Evolutionary conservation across 2,113 vertebrate genomes (phyloP).

Genomic region (Callipepla californica): DNA sequence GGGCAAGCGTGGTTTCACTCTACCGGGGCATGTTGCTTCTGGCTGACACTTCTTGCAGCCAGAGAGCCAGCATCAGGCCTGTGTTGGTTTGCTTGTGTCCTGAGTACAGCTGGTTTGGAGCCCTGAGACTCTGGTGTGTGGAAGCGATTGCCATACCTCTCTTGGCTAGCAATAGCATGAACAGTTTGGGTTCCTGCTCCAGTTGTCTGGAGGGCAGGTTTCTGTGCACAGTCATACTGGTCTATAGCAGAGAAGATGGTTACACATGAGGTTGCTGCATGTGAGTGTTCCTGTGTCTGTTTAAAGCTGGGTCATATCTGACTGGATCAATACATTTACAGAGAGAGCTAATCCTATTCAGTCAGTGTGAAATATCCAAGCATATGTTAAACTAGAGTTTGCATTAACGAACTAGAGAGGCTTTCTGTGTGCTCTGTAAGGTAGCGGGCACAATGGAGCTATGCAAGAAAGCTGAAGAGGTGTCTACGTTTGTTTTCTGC

Average conservation of each 20-base stretch:
- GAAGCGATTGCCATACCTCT: not conserved
- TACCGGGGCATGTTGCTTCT: not conserved
- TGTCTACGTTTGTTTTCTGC: not conserved
- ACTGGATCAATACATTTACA: not conserved
- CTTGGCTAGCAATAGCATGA: not conserved
- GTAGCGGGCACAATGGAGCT: not conserved
- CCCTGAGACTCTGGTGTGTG: not conserved
- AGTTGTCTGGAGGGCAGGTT: not conserved
- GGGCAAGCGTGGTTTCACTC: fast-evolving
- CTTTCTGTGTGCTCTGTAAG: not conserved
- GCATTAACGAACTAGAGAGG: not conserved
- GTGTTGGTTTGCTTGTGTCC: not conserved
- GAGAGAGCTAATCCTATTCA: not conserved
- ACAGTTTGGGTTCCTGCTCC: not conserved
- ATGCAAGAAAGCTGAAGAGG: not conserved
- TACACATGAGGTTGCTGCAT: not conserved
- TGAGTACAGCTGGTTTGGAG: not conserved
- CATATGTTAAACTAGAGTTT: not conserved
- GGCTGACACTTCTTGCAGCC: not conserved
- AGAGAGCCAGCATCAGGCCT: not conserved
- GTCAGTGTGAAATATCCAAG: not conserved
- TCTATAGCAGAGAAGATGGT: not conserved
- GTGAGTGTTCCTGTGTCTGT: not conserved
- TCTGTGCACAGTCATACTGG: fast-evolving
- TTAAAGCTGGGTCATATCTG: not conserved